Evolutionary conservation across 2,797 vertebrate genomes (phyloP).

Genomic region (Mycteria americana): DNA sequence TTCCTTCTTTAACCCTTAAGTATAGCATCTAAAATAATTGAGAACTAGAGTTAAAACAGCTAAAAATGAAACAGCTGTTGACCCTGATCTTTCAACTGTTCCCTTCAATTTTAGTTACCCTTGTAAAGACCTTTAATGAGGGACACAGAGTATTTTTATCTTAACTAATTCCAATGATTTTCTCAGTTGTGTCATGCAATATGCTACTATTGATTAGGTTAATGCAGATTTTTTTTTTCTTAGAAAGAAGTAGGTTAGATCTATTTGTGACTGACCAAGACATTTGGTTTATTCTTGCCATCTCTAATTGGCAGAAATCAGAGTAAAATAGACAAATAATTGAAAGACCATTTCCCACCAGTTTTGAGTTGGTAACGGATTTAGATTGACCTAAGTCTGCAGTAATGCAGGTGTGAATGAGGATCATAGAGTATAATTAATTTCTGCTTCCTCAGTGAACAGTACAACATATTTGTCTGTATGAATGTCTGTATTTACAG

Average conservation of each 20-base stretch:
- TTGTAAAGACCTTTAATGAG: constrained; percentile 8
- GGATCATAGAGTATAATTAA: background rate
- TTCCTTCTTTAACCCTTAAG: constrained; percentile 14
- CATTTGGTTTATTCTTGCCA: constrained; percentile 4
- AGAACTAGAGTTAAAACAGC: constrained; percentile 19
- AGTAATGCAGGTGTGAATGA: background rate
- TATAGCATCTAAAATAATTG: constrained; percentile 11
- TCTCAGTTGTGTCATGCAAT: constrained; percentile 10
- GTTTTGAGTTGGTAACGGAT: background rate
- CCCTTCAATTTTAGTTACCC: constrained; percentile 33
- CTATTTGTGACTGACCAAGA: background rate
- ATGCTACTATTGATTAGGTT: constrained; percentile 35
- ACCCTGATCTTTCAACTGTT: constrained; percentile 43
- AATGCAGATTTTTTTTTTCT: constrained; percentile 15
- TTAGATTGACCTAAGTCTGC: background rate
- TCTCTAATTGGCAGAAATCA: background rate
- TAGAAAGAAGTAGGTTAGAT: background rate
- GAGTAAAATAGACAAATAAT: background rate
- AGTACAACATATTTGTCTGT: background rate
- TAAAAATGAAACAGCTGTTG: constrained; percentile 61
- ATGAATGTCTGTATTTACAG: background rate
- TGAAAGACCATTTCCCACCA: background rate
- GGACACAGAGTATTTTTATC: constrained; percentile 42
- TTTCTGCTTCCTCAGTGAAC: constrained; percentile 7
- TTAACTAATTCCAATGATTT: constrained; percentile 15